A percentile compares a stretch with the other conserved stretches of the same genome.
Conservation (phyloP, 1,140 invertebrate genomes). For the Papilio polyxenes region DNA sequence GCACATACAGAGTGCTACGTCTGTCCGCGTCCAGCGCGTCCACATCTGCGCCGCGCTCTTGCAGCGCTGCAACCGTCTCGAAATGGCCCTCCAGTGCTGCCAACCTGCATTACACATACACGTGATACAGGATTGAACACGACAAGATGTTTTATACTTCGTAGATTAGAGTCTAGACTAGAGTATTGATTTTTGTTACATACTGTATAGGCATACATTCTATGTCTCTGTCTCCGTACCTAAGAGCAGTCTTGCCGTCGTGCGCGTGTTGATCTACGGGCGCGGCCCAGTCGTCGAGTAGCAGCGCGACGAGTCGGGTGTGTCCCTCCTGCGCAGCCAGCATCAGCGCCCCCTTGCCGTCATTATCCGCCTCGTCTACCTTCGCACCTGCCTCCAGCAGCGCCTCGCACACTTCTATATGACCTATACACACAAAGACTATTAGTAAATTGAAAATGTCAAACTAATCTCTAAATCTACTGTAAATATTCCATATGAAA, state of each 20-base stretch:
- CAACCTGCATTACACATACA: conserved; percentile 77
- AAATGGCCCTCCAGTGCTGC: conserved; percentile 93
- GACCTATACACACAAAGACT: conserved; percentile 73
- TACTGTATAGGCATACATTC: background rate
- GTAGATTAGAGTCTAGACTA: no score
- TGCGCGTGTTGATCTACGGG: conserved; percentile 94
- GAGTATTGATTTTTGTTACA: background rate
- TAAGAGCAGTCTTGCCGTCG: conserved; percentile 96
- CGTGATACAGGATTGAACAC: background rate
- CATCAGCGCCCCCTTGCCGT: conserved; percentile 94
- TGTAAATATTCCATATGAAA: background rate
- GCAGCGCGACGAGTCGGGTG: conserved; percentile 83
- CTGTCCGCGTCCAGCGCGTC: conserved; percentile 96
- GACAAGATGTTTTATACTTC: background rate
- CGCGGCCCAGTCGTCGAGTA: conserved; percentile 88
- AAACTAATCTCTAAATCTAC: no score
- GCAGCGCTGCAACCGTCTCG: conserved; percentile 88
- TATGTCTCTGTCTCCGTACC: conserved; percentile 70
- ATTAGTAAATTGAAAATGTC: background rate
- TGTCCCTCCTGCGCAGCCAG: conserved; percentile 95
- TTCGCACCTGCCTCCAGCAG: conserved; percentile 95
- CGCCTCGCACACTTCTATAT: conserved; percentile 92
- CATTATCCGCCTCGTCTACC: conserved; percentile 95
- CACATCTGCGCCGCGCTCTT: conserved; percentile 90
- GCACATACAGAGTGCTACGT: conserved; percentile 93